These are phyloP conservation scores for Pachyramphus minor DNA, from an alignment of 2,113 vertebrate genomes.

Conservation along the genomic window DNA sequence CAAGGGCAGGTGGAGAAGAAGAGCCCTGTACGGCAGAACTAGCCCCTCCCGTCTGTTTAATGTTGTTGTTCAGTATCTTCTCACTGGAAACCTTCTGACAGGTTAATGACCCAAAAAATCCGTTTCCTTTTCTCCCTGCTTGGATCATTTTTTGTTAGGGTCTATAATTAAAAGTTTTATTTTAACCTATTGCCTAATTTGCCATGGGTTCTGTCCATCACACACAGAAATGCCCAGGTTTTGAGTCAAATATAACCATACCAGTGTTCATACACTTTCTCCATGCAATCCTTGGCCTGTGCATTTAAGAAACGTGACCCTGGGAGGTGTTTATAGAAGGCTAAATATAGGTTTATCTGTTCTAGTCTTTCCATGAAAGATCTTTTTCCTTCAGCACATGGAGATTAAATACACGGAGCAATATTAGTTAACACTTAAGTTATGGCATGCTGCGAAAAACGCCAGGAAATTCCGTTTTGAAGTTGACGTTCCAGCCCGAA, in stretches of 20 bases:
- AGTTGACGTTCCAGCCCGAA: background rate
- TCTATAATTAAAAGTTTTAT: background rate
- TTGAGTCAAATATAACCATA: background rate
- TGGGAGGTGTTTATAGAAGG: conserved; percentile 52
- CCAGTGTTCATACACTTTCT: background rate
- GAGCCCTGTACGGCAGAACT: background rate
- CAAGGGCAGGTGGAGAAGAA: conserved; percentile 23
- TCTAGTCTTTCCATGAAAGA: conserved; percentile 60
- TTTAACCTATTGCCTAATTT: background rate
- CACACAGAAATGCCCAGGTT: background rate
- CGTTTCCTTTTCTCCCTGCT: background rate
- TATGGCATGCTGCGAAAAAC: background rate
- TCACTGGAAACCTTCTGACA: background rate
- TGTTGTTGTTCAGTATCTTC: background rate
- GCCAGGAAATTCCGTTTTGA: conserved; percentile 36
- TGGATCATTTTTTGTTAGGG: background rate
- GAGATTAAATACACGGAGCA: conserved; percentile 25
- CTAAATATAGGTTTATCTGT: conserved; percentile 63
- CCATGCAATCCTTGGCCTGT: background rate
- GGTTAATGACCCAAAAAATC: background rate
- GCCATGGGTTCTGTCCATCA: background rate
- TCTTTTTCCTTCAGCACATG: conserved; percentile 55
- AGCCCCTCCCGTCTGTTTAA: background rate
- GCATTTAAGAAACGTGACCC: conserved; percentile 34
- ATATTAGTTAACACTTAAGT: conserved; percentile 51